Percentiles rank a stretch among this genome's conserved stretches.
Evolutionary conservation across 2,113 vertebrate genomes (phyloP).

Genomic region (Myotis brandtii): DNA sequence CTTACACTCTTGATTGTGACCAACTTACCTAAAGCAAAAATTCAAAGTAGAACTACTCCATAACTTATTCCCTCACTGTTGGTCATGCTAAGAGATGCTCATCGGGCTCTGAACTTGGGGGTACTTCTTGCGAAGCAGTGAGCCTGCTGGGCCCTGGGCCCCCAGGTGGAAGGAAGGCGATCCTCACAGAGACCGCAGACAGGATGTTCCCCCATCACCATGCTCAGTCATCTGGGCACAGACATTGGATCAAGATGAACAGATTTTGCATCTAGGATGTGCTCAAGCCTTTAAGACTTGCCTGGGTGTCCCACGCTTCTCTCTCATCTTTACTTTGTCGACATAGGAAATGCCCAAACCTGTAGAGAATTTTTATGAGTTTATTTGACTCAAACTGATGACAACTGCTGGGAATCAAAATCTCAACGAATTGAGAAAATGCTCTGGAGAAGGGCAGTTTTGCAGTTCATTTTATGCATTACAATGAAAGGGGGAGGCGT

Average conservation of each 20-base stretch:
- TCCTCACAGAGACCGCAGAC: background rate
- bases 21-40: slow-evolving; percentile 12
- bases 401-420: background rate
- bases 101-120: background rate
- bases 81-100: background rate
- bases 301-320: background rate
- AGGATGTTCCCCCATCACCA: background rate
- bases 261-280: slow-evolving; percentile 44
- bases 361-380: background rate
- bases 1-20: background rate
- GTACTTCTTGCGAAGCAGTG: background rate
- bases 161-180: background rate
- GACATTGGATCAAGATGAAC: background rate
- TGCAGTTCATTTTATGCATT: background rate
- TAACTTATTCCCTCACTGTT: background rate
- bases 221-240: background rate
- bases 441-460: background rate
- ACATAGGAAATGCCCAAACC: background rate
- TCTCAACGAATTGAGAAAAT: background rate
- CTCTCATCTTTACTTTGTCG: background rate
- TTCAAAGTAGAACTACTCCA: background rate
- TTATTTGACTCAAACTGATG: background rate
- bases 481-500: background rate
- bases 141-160: background rate
- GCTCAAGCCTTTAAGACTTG: slow-evolving; percentile 15